Evolutionary conservation across 2,888 invertebrate genomes (phyloP).

Genomic region (Oasisia sp.): DNA sequence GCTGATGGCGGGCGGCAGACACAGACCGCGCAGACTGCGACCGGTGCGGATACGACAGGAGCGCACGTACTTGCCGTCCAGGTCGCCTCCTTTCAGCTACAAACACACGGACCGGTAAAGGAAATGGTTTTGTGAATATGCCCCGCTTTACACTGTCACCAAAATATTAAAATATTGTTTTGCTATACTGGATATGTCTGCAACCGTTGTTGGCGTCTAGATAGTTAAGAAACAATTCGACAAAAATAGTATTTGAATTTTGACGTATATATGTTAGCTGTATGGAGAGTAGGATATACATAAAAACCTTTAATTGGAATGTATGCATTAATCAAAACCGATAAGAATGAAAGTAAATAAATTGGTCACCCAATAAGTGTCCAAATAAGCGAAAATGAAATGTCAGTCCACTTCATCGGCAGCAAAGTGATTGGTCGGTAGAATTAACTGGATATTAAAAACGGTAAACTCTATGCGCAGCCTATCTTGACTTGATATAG

Average conservation of each 20-base stretch:
- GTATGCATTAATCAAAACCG: too few relatives aligned
- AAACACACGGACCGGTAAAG: neutral
- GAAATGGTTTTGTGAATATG: neutral
- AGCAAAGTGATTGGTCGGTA: neutral
- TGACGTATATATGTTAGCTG: too few relatives aligned
- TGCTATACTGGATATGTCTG: neutral
- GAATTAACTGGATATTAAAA: neutral
- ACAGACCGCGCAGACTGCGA: constrained; percentile 45
- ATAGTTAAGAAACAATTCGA: neutral
- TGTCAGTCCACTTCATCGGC: neutral
- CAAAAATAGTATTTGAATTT: too few relatives aligned
- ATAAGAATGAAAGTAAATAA: too few relatives aligned
- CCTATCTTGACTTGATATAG: neutral
- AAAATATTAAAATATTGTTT: neutral
- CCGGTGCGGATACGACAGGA: constrained; percentile 46
- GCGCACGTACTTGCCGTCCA: constrained; percentile 46
- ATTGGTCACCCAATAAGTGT: too few relatives aligned
- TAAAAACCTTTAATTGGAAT: too few relatives aligned
- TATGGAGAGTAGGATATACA: too few relatives aligned
- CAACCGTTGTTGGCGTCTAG: neutral
- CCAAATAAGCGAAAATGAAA: neutral
- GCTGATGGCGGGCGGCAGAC: constrained; percentile 45
- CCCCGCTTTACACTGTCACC: neutral
- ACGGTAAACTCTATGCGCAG: neutral
- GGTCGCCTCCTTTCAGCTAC: constrained; percentile 43